These are phyloP conservation scores for Pithys albifrons DNA, from an alignment of 2,113 vertebrate species.

Conservation along the genomic window DNA sequence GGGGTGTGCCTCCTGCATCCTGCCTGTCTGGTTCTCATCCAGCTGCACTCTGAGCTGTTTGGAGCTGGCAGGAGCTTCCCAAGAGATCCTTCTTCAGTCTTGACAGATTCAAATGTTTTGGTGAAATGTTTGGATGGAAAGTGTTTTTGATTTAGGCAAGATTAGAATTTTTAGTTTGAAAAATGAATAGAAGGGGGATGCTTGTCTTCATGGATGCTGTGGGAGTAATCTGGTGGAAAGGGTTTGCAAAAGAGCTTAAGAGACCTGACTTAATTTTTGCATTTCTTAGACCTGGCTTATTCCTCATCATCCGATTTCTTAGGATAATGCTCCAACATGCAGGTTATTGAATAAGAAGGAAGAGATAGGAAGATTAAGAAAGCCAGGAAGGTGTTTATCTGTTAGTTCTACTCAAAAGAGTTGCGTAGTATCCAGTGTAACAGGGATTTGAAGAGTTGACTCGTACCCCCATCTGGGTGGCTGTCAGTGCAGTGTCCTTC, in stretches of 20 bases:
- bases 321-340: neutral
- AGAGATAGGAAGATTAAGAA: neutral
- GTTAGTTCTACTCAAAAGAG: neutral
- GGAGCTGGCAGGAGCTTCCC: neutral
- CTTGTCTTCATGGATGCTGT: neutral
- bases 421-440: neutral
- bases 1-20: conserved; percentile 4
- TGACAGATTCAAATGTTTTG: neutral
- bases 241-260: neutral
- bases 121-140: neutral
- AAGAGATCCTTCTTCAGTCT: neutral
- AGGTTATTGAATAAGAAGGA: neutral
- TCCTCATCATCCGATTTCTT: neutral
- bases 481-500: neutral
- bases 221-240: neutral
- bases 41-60: neutral
- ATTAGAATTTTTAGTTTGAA: neutral
- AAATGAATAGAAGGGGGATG: neutral
- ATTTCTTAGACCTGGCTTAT: neutral
- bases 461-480: neutral
- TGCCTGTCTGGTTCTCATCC: neutral
- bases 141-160: neutral
- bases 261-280: neutral
- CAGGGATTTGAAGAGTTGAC: neutral
- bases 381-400: neutral